Conservation (phyloP, 1,140 invertebrate genomes). For the Drosophila dunni region DNA sequence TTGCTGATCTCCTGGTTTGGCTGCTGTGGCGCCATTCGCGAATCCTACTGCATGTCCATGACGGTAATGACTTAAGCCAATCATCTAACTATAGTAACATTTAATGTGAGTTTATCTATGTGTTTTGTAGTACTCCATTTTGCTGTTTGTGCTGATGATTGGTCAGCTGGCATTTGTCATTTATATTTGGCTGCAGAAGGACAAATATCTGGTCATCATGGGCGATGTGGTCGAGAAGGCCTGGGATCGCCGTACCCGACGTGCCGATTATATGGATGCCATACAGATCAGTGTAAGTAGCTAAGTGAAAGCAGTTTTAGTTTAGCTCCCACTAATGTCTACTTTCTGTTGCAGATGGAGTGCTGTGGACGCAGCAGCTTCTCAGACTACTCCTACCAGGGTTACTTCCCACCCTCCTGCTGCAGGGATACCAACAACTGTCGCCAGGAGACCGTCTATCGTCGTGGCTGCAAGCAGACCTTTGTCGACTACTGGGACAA, state of each 20-base stretch:
- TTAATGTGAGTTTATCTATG: background rate
- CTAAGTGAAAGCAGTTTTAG: too few species aligned
- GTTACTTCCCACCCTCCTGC: conserved; percentile 84
- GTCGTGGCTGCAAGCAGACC: conserved; percentile 84
- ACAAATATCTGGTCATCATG: conserved; percentile 84
- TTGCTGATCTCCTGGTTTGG: conserved; percentile 93
- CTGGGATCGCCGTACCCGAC: conserved; percentile 52
- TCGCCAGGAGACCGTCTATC: conserved; percentile 83
- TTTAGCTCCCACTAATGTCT: too few species aligned
- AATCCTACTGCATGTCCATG: conserved; percentile 93
- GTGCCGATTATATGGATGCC: conserved; percentile 85
- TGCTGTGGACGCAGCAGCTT: conserved; percentile 87
- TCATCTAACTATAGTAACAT: background rate
- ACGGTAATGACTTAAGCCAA: conserved; percentile 86
- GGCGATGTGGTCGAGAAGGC: conserved; percentile 84
- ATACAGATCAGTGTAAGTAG: conserved; percentile 85
- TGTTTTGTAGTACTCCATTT: conserved; percentile 87
- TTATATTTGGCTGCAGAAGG: conserved; percentile 86
- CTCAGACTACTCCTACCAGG: conserved; percentile 84
- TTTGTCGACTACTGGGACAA: conserved; percentile 85
- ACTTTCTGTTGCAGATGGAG: conserved; percentile 85
- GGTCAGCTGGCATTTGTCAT: conserved; percentile 88
- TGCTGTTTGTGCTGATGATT: conserved; percentile 88
- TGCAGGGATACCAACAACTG: conserved; percentile 84
- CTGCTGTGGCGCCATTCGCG: conserved; percentile 93